Conservation (phyloP, 2,113 vertebrate species). For the Stigmatopora argus region DNA sequence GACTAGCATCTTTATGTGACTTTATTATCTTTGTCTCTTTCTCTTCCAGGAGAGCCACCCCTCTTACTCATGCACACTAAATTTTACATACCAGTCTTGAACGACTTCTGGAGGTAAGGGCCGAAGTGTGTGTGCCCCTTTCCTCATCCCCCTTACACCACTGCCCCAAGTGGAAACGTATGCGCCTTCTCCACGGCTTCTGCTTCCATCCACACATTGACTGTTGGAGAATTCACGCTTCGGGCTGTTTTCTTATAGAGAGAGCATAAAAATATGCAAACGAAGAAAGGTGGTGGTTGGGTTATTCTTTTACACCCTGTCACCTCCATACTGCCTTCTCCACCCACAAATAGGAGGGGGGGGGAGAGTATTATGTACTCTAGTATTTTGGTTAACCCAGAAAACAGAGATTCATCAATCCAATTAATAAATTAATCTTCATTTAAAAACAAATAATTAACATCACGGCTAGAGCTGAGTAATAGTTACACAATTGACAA, state of each 20-base stretch:
- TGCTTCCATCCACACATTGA: conserved; percentile 54
- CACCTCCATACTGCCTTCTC: conserved; percentile 25
- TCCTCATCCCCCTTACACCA: conserved; percentile 7
- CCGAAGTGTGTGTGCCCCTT: background rate
- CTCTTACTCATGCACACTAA: conserved; percentile 21
- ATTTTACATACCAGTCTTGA: conserved; percentile 27
- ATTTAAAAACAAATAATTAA: background rate
- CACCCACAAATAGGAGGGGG: conserved; percentile 3
- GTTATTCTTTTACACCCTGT: conserved; percentile 35
- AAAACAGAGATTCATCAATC: background rate
- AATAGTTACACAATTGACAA: background rate
- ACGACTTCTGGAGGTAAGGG: conserved; percentile 52
- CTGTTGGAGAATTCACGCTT: conserved; percentile 67
- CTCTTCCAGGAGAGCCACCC: conserved; percentile 42
- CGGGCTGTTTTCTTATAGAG: conserved; percentile 72
- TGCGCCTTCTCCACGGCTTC: conserved; percentile 57
- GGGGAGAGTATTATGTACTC: background rate
- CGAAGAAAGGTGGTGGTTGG: conserved; percentile 12
- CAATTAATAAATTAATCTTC: background rate
- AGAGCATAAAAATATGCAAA: conserved; percentile 77
- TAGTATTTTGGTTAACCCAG: background rate
- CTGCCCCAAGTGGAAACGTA: conserved; percentile 41
- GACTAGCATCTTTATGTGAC: conserved; percentile 11
- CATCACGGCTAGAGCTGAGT: background rate
- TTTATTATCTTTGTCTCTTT: conserved; percentile 41